Conservation (phyloP, 1,140 invertebrate species). For the Zelostemma sp. region DNA sequence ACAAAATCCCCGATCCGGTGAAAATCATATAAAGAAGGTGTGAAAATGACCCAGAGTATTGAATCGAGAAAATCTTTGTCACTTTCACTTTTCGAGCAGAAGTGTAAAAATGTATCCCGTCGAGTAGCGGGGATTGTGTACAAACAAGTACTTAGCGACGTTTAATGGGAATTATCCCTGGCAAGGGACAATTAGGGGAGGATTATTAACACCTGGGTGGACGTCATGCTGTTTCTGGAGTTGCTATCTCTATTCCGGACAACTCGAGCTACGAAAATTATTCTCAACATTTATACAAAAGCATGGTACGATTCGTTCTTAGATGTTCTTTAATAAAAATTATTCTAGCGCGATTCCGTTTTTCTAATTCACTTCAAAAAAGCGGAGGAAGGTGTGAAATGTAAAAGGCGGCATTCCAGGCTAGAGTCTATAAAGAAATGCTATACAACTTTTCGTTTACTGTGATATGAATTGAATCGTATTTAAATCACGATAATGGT, state of each 20-base stretch:
- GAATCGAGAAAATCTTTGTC: slow-evolving; percentile 36
- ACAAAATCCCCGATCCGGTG: too few species aligned
- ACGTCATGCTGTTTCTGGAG: slow-evolving; percentile 59
- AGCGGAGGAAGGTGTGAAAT: slow-evolving; percentile 10
- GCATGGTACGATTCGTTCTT: slow-evolving; percentile 20
- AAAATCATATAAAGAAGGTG: slow-evolving; percentile 2
- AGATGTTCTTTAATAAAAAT: slow-evolving; percentile 41
- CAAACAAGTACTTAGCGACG: slow-evolving; percentile 65
- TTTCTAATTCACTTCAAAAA: slow-evolving; percentile 21
- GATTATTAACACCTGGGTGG: slow-evolving; percentile 69
- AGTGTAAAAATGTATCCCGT: slow-evolving; percentile 51
- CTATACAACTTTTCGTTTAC: too few species aligned
- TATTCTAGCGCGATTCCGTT: slow-evolving; percentile 62
- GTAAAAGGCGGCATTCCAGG: background rate
- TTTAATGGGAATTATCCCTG: slow-evolving; percentile 64
- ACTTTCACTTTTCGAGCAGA: slow-evolving; percentile 38
- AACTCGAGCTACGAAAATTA: slow-evolving; percentile 27
- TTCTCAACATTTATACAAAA: slow-evolving; percentile 29
- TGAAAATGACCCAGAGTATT: slow-evolving; percentile 20
- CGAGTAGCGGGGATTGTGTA: slow-evolving; percentile 55
- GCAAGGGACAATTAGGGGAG: slow-evolving; percentile 61
- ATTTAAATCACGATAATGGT: too few species aligned
- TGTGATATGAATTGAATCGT: too few species aligned
- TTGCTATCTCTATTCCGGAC: slow-evolving; percentile 36
- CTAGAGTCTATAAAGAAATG: too few species aligned